Percentiles rank a stretch among this genome's conserved stretches.
phyloP scores from a whole-genome alignment of 2,113 vertebrate species.

The Axis porcinus region DNA sequence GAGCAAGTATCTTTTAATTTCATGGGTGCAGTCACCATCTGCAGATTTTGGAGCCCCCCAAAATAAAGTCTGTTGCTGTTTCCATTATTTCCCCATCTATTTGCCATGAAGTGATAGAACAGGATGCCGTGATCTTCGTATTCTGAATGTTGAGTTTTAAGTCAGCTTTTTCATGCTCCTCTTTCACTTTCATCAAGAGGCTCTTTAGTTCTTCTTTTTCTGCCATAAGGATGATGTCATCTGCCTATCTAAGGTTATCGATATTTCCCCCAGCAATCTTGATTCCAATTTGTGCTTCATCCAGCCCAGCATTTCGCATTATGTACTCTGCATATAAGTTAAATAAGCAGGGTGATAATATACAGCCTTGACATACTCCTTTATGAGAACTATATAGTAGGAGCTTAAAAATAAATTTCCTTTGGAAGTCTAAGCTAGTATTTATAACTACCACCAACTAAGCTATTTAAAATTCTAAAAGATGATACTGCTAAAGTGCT shows the following conservation, averaged over 20 bases:
- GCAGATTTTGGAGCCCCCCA: background rate
- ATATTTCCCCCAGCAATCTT: background rate
- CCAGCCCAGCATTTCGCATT: background rate
- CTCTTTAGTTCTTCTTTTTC: background rate
- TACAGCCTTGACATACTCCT: background rate
- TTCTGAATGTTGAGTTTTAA: background rate
- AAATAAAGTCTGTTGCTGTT: background rate
- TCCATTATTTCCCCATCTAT: background rate
- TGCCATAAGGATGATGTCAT: background rate
- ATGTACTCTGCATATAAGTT: background rate
- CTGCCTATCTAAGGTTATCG: background rate
- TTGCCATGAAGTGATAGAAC: background rate
- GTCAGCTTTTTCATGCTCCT: background rate
- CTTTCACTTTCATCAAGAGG: background rate
- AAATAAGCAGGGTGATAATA: background rate
- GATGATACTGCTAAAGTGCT: background rate
- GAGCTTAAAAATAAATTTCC: background rate
- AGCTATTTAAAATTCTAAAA: background rate
- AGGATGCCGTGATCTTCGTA: accelerated
- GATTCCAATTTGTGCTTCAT: background rate
- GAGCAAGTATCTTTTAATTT: background rate
- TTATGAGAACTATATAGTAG: background rate
- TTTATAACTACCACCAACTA: background rate
- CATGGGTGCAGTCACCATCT: background rate
- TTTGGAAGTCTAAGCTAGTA: background rate